phyloP scores from a whole-genome alignment of 2,797 vertebrate genomes.

The Eleutherodactylus coqui region DNA sequence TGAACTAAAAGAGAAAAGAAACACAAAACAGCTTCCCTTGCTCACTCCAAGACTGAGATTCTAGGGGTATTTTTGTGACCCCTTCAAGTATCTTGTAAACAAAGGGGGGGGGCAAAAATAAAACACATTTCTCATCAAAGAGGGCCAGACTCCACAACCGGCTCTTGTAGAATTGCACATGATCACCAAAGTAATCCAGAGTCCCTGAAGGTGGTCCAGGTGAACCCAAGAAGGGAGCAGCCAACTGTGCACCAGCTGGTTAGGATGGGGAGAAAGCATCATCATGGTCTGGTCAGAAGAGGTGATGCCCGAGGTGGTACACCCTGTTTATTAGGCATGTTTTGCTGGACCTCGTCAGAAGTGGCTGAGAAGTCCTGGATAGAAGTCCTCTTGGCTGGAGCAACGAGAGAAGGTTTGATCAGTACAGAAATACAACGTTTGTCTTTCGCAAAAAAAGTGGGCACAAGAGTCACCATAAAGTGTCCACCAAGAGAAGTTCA shows the following conservation, averaged over 20 bases:
- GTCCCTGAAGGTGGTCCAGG: neutral
- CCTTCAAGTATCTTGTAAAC: constrained; percentile 53
- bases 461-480: neutral
- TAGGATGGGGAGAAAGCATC: neutral
- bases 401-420: neutral
- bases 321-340: neutral
- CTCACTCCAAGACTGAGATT: neutral
- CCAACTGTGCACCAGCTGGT: neutral
- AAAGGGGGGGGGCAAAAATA: neutral
- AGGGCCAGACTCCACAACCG: neutral
- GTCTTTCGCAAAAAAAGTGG: neutral
- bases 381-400: neutral
- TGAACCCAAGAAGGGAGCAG: neutral
- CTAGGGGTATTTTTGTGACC: neutral
- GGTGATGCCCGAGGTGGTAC: neutral
- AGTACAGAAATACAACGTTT: neutral
- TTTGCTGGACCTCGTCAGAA: neutral
- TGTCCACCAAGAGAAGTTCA: neutral
- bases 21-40: no score
- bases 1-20: no score
- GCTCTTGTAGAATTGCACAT: constrained; percentile 28
- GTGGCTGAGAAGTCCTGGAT: neutral
- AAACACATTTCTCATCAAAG: neutral
- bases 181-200: neutral
- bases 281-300: neutral